phyloP scores from a whole-genome alignment of 2,113 vertebrate species.

The Myrmophylax atrothorax region DNA sequence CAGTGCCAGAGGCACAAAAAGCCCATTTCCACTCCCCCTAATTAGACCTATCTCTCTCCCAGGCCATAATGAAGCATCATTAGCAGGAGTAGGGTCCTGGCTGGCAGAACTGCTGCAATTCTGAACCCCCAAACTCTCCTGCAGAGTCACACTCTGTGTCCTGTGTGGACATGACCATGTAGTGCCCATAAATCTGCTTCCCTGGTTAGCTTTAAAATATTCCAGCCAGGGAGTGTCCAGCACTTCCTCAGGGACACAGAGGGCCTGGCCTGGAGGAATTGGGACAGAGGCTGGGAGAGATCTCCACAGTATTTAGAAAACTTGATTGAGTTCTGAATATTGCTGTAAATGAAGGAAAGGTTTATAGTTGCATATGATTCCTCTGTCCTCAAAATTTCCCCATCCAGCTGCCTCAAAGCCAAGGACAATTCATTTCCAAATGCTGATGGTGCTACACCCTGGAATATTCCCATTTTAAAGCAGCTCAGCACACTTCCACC shows the following conservation, averaged over 20 bases:
- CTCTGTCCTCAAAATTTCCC: not conserved
- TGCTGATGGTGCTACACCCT: not conserved
- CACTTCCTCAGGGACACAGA: not conserved
- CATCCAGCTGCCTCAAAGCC: not conserved
- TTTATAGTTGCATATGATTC: not conserved
- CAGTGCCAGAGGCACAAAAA: not conserved
- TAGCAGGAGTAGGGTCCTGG: not conserved
- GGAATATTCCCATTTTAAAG: not conserved
- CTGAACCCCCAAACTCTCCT: no score
- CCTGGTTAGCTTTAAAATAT: not conserved
- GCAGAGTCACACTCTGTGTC: not conserved
- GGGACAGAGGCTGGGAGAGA: not conserved
- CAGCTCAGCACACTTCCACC: not conserved
- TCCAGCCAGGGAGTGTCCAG: not conserved
- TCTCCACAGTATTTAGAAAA: not conserved
- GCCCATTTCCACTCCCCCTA: not conserved
- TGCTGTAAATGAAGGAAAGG: not conserved
- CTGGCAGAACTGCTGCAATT: not conserved
- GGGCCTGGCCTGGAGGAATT: not conserved
- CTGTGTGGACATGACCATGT: not conserved
- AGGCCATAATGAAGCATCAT: not conserved
- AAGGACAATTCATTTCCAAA: not conserved
- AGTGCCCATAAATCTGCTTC: not conserved
- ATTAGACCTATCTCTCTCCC: slow-evolving; percentile 1
- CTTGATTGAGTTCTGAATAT: not conserved